These are phyloP conservation scores for Patella vulgata DNA, from an alignment of 1,140 invertebrate species.

Conservation along the genomic window DNA sequence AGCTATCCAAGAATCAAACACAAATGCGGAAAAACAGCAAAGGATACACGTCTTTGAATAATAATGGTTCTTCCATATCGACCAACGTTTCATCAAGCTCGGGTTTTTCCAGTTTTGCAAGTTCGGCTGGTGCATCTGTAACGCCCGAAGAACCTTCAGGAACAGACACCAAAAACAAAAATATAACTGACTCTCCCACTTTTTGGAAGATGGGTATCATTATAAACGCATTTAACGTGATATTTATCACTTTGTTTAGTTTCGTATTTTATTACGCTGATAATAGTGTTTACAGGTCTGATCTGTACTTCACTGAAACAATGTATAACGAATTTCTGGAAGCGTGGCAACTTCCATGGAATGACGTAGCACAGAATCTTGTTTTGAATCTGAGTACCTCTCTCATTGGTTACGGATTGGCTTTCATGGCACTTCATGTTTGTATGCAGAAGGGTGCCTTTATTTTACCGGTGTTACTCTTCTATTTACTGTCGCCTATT, in stretches of 20 bases:
- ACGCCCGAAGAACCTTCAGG: not conserved
- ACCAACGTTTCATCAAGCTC: not conserved
- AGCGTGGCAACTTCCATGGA: slow-evolving; percentile 1
- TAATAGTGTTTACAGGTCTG: not conserved
- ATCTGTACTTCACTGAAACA: not conserved
- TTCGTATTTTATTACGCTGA: slow-evolving; percentile 25
- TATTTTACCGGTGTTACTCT: slow-evolving; percentile 25
- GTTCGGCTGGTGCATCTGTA: not conserved
- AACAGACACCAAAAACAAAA: not conserved
- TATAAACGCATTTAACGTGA: slow-evolving; percentile 12
- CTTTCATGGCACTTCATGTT: slow-evolving; percentile 35
- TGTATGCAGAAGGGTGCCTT: slow-evolving; percentile 34
- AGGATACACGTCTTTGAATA: not conserved
- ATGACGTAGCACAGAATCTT: slow-evolving; percentile 4
- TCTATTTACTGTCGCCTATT: slow-evolving; percentile 21
- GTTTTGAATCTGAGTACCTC: slow-evolving; percentile 12
- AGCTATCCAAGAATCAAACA: not conserved
- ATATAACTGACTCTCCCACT: too few relatives aligned
- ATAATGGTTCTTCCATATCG: not conserved
- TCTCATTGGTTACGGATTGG: slow-evolving; percentile 28
- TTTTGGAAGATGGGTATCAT: slow-evolving; percentile 5
- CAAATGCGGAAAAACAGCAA: not conserved
- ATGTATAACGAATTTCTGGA: slow-evolving; percentile 17
- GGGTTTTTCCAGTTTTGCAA: not conserved
- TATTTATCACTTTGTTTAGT: slow-evolving; percentile 15